Percentiles rank a stretch among this genome's conserved stretches.
Conservation (phyloP, 2,888 invertebrate genomes). For the Aleiodes alternator region DNA sequence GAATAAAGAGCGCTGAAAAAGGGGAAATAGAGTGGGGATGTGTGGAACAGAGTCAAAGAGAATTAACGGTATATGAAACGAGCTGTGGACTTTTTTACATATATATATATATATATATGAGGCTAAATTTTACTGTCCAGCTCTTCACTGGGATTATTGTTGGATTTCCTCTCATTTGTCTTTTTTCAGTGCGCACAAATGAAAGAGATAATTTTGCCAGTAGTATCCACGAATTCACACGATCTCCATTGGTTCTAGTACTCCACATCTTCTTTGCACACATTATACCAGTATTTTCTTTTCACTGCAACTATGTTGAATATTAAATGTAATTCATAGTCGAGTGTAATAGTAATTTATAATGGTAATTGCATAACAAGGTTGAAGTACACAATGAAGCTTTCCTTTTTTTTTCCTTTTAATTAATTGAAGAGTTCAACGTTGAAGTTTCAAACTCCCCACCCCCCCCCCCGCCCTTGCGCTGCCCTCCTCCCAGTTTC, state of each 20-base stretch:
- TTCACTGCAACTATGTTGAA: not conserved
- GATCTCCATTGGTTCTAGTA: conserved; percentile 19
- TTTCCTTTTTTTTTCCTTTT: conserved; percentile 8
- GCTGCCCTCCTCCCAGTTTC: not conserved
- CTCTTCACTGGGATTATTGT: conserved; percentile 62
- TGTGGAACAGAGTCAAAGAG: conserved; percentile 64
- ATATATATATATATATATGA: conserved; percentile 7
- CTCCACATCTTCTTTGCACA: too few species aligned
- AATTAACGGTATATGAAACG: conserved; percentile 63
- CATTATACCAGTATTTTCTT: not conserved
- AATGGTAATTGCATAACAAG: conserved; percentile 24
- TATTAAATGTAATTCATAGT: too few species aligned
- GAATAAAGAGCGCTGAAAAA: conserved; percentile 34
- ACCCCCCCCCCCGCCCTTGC: too few species aligned
- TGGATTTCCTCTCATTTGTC: conserved; percentile 67
- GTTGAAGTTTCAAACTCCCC: conserved; percentile 37
- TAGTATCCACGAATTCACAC: conserved; percentile 1
- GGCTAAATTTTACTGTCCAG: conserved; percentile 54
- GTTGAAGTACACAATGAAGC: conserved; percentile 22
- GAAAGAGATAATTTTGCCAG: conserved; percentile 27
- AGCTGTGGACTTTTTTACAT: conserved; percentile 52
- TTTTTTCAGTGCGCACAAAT: not conserved
- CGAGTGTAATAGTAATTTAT: not conserved
- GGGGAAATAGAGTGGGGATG: conserved; percentile 51
- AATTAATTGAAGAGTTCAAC: conserved; percentile 37